Base-by-base conservation (phyloP, 35 echinoderm and acorn worm species). In the Chiridota heheva region DNA sequence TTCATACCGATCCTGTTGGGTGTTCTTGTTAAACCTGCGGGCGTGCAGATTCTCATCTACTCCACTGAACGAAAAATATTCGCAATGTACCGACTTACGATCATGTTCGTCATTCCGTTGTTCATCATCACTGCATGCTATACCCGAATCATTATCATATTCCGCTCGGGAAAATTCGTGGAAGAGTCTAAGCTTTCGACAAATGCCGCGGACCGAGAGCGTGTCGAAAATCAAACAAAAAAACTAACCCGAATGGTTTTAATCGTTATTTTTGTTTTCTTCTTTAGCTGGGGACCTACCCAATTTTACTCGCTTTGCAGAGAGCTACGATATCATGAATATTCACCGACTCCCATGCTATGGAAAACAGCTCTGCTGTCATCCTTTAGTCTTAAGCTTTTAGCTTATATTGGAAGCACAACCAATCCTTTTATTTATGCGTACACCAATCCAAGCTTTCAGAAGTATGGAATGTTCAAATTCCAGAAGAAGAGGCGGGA, bases 341-440 rank as follows among this genome's bases (percentile, higher is more conserved):
- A 40, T 1, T 58, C 75, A 1, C 40, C 56, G 18, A 43, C 75
- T 1, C 75, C 75, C 18, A 43, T 58, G 0, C 34, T 40, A 13
- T 78, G 75, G 75, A 58, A 42, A 42, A 36, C 42, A 38, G 62
- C 62, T 20, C 51, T 40, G 55, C 18, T 78, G 13, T 24, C 62
- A 13, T 34, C 51, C n/a, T 78, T 78, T 35, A 10, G 25, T 4
- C 62, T 78, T 27, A 49, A 57, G 2, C 22, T 78, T 7, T 78
- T 62, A 2, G 55, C 53, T 33, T 78, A 78, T 28, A 2, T 18
- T 4, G 75, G 75, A 16, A 62, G 75, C 47, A 22, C 75, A 40
- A 78, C 62, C 36, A 78, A 78, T 58, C 75, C 75, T 25, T 78
- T 78, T 25, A 61, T 78, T 31, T 78, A 78, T 25, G 75, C 75